phyloP scores from a whole-genome alignment of 2,113 vertebrate genomes.

The Perca schrenkii region DNA sequence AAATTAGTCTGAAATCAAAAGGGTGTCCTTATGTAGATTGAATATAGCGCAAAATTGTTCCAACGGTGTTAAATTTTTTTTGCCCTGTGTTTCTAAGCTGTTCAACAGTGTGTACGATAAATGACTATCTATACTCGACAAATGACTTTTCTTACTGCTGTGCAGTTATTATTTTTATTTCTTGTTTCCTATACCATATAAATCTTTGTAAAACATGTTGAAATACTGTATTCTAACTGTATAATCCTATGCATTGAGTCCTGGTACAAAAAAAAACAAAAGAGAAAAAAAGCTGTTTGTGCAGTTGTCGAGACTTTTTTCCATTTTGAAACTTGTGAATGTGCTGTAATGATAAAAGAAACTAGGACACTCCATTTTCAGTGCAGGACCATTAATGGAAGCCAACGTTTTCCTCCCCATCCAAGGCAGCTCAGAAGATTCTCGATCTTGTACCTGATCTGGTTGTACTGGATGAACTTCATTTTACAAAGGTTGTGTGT shows the following conservation, averaged over 20 bases:
- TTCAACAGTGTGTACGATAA: constrained; percentile 85
- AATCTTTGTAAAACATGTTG: constrained; percentile 87
- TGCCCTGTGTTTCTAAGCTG: constrained; percentile 80
- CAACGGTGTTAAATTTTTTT: constrained; percentile 72
- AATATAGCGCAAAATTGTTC: constrained; percentile 82
- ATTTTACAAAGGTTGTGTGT: constrained; percentile 69
- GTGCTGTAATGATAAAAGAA: constrained; percentile 79
- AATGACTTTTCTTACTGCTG: constrained; percentile 88
- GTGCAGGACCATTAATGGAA: constrained; percentile 66
- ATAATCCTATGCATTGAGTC: constrained; percentile 87
- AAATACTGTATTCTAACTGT: constrained; percentile 85
- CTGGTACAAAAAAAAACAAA: constrained; percentile 68
- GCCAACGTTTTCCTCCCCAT: constrained; percentile 60
- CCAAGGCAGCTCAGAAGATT: constrained; percentile 75
- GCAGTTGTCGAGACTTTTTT: constrained; percentile 78
- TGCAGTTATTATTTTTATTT: constrained; percentile 88
- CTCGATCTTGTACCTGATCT: constrained; percentile 75
- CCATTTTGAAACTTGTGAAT: constrained; percentile 79
- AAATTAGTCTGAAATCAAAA: constrained; percentile 75
- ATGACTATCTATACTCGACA: constrained; percentile 85
- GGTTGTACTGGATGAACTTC: constrained; percentile 72
- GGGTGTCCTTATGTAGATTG: constrained; percentile 77
- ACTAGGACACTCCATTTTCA: constrained; percentile 68
- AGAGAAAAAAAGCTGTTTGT: constrained; percentile 71
- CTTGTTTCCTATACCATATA: constrained; percentile 84